Evolutionary conservation across 1,140 invertebrate species (phyloP).

Genomic region (Cyclina sinensis): DNA sequence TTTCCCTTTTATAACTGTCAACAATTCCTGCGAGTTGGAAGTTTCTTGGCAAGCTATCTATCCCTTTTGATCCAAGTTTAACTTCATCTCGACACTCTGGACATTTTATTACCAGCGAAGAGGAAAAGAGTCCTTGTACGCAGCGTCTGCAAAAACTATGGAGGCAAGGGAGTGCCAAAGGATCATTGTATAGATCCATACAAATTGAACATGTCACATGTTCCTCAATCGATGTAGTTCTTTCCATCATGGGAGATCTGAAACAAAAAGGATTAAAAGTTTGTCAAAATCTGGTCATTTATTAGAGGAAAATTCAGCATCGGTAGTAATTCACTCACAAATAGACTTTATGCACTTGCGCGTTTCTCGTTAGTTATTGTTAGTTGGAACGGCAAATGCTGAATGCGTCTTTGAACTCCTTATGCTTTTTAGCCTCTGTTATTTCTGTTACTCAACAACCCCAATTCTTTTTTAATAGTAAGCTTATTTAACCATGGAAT

Average conservation of each 20-base stretch:
- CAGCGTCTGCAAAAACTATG: slow-evolving; percentile 61
- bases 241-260: neutral
- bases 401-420: too few relatives aligned
- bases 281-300: too few relatives aligned
- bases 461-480: too few relatives aligned
- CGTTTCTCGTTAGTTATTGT: too few relatives aligned
- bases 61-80: slow-evolving; percentile 35
- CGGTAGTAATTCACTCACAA: too few relatives aligned
- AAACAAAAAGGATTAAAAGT: too few relatives aligned
- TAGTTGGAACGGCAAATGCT: too few relatives aligned
- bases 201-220: slow-evolving; percentile 63
- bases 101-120: slow-evolving; percentile 30
- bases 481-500: too few relatives aligned
- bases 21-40: slow-evolving; percentile 57
- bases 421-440: too few relatives aligned
- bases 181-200: slow-evolving; percentile 60
- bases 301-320: too few relatives aligned
- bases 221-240: slow-evolving; percentile 46
- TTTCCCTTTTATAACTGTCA: slow-evolving; percentile 54
- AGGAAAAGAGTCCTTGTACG: slow-evolving; percentile 35
- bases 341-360: too few relatives aligned
- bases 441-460: too few relatives aligned
- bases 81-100: slow-evolving; percentile 51
- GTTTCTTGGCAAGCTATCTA: slow-evolving; percentile 45
- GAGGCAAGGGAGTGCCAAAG: slow-evolving; percentile 55